Evolutionary conservation across 2,113 vertebrate species (phyloP).

Genomic region (Spheniscus mendiculus): DNA sequence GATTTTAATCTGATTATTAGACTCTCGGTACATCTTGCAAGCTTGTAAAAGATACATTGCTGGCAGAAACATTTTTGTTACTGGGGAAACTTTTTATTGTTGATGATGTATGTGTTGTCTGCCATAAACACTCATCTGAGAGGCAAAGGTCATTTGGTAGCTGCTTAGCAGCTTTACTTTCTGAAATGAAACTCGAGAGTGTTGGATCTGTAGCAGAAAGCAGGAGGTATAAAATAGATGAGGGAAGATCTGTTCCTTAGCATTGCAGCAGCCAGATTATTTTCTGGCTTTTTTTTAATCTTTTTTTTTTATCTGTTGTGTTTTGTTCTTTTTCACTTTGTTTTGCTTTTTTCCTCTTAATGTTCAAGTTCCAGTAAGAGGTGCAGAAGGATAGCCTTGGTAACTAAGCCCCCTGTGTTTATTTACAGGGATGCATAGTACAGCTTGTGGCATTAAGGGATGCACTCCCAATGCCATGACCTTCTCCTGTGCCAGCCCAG

Average conservation of each 20-base stretch:
- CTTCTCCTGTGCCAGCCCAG: background rate
- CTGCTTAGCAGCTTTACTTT: conserved; percentile 66
- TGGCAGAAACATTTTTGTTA: conserved; percentile 57
- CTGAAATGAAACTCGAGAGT: conserved; percentile 49
- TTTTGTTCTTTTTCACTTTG: background rate
- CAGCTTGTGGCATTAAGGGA: background rate
- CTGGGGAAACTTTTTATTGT: conserved; percentile 52
- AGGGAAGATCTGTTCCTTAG: background rate
- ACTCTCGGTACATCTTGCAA: conserved; percentile 57
- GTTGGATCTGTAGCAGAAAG: background rate
- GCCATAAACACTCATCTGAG: conserved; percentile 60
- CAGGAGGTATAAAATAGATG: background rate
- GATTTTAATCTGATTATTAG: conserved; percentile 74
- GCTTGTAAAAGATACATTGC: conserved; percentile 70
- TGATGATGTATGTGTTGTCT: conserved; percentile 59
- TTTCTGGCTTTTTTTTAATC: background rate
- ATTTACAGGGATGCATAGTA: background rate
- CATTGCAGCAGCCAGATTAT: background rate
- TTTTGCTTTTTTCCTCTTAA: background rate
- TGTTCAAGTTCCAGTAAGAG: background rate
- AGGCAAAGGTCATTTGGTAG: conserved; percentile 66
- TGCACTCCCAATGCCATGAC: conserved; percentile 3
- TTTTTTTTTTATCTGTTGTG: background rate
- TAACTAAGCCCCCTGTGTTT: background rate
- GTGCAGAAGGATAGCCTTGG: background rate